Evolutionary conservation across 1,140 invertebrate species (phyloP).

Genomic region (Drosophila willistoni): DNA sequence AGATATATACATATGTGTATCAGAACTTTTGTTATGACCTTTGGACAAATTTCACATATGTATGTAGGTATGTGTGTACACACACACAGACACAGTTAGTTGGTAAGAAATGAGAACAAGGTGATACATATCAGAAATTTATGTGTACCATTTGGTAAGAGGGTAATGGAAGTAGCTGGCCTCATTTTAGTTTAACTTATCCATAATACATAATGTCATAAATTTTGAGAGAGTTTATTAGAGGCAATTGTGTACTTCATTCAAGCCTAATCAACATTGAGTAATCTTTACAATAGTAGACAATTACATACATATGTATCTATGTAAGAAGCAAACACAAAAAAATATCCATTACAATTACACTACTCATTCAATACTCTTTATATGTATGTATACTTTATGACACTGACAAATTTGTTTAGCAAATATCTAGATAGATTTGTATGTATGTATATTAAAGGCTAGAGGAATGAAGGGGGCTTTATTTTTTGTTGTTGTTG

Average conservation of each 20-base stretch:
- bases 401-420: constrained; percentile 6
- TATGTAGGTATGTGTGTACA: background rate
- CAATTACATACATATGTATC: no score
- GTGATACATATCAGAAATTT: constrained; percentile 51
- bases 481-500: background rate
- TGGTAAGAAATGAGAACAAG: constrained; percentile 35
- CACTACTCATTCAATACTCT: background rate
- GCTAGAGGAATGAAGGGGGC: background rate
- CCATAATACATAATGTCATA: constrained; percentile 13
- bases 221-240: background rate
- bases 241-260: no score
- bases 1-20: constrained; percentile 40
- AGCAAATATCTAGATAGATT: constrained; percentile 11
- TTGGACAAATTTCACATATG: constrained; percentile 56
- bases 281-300: constrained; percentile 17
- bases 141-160: constrained; percentile 21
- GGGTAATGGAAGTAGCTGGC: background rate
- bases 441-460: background rate
- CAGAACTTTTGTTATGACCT: constrained; percentile 66
- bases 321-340: no score
- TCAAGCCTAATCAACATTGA: background rate
- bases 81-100: background rate
- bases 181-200: constrained; percentile 8
- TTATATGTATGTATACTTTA: background rate
- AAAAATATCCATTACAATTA: background rate